Evolutionary conservation across 1,140 invertebrate genomes (phyloP), one percentile per base, ranked within the genome.

Genomic region (Drosophila mayri): DNA sequence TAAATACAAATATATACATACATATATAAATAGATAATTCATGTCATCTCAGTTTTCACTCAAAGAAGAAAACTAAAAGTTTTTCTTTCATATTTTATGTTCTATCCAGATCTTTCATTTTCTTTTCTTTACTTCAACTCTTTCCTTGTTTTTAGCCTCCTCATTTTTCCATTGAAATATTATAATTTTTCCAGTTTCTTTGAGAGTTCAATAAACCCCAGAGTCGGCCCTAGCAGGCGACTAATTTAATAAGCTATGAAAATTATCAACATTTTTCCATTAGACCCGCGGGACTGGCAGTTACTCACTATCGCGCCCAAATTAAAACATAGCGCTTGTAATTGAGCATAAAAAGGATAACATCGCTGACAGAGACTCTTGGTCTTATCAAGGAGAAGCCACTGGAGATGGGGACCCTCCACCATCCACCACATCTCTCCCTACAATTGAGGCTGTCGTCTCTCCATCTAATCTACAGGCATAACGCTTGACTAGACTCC

Each of bases 301-400:
- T 38, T 37, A 49, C 63, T 9, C 37, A 37, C 64, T 87, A 87
- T 87, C 84, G 59, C 52, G 61, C 12, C 66, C 80, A 87, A 87
- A 87, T 87, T 87, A 87, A 87, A 87, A 90, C 85, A 90, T 87
- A 84, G 85, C 73, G 80, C 80, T 88, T 80, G 84, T 87, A 87
- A 87, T 87, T 87, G 85, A 46, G 75, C 71, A 79, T 75, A 81
- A 78, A 65, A 78, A 88, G 84, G 84, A 87, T 88, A 88, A 67
- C 84, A 73, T 54, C 43, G 84, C 61, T 78, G 79, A 77, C 84
- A 80, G 61, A 59, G 16, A 62, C 35, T 4, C 18, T 46, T 20
- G 18, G 72, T 11, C 50, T 79, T 88, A 88, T 87, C 81, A 44
- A 16, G 18, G 30, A 57, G 40, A 16, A 6, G 9, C 9, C 25